phyloP scores from a whole-genome alignment of 30 jellyfish, hydroid and myxozoan genomes.

The Pseudorhiza aurosa region DNA sequence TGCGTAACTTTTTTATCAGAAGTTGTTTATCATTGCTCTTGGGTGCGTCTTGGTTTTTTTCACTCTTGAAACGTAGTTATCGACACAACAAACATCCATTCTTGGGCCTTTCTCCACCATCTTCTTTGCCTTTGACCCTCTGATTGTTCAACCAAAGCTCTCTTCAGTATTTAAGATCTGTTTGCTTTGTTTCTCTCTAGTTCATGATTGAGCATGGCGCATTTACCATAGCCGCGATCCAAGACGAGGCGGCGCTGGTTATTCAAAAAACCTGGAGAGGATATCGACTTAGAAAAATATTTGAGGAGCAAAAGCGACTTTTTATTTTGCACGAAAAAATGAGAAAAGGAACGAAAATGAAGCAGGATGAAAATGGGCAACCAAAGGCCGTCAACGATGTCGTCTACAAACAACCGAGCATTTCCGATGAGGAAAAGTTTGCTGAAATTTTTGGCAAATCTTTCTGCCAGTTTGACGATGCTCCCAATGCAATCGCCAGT shows the following conservation, averaged over 20 bases:
- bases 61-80: no score
- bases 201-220: slow-evolving; percentile 91
- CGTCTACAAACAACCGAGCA: not conserved
- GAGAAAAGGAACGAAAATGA: slow-evolving; percentile 21
- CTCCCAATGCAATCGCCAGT: not conserved
- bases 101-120: no score
- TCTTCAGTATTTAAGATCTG: not conserved
- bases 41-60: no score
- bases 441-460: slow-evolving; percentile 7
- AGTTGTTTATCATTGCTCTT: no score
- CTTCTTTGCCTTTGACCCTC: no score
- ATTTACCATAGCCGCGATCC: slow-evolving; percentile 85
- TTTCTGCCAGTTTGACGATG: slow-evolving; percentile 1
- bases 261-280: slow-evolving; percentile 94
- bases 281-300: slow-evolving; percentile 47
- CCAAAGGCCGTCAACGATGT: not conserved
- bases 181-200: no score
- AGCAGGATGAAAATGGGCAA: not conserved
- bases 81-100: no score
- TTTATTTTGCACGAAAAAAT: slow-evolving; percentile 54
- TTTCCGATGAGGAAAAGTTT: not conserved
- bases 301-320: slow-evolving; percentile 45
- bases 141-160: not conserved
- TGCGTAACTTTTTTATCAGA: no score
- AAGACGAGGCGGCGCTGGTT: slow-evolving; percentile 90